These are phyloP conservation scores for Hirudinaria manillensis DNA, from an alignment of 2,888 invertebrate genomes.

Conservation along the genomic window DNA sequence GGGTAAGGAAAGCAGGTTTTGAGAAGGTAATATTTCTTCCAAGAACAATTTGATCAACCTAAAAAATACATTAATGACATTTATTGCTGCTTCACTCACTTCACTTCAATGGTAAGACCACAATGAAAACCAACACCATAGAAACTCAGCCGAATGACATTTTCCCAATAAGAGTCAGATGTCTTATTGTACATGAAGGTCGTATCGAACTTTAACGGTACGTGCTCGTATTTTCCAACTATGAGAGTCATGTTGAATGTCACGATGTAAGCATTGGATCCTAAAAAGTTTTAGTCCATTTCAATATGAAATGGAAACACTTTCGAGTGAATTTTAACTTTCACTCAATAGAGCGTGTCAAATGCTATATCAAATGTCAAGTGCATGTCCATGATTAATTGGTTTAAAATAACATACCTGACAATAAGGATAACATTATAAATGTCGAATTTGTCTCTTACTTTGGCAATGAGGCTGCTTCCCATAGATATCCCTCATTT, in stretches of 20 bases:
- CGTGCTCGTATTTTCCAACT: slow-evolving; percentile 32
- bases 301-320: too few species aligned
- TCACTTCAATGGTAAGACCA: too few species aligned
- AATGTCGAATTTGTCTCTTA: background rate
- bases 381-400: too few species aligned
- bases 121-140: slow-evolving; percentile 31
- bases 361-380: too few species aligned
- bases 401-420: too few species aligned
- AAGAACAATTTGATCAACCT: slow-evolving; percentile 1
- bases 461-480: slow-evolving; percentile 17
- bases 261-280: slow-evolving; percentile 28
- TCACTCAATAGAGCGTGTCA: too few species aligned
- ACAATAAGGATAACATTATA: background rate
- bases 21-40: background rate
- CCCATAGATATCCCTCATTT: slow-evolving; percentile 18
- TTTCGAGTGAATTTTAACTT: too few species aligned
- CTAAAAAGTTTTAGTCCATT: slow-evolving; percentile 12
- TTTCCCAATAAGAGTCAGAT: slow-evolving; percentile 31
- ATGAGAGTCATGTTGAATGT: slow-evolving; percentile 27
- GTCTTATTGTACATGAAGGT: slow-evolving; percentile 27
- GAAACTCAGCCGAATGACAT: slow-evolving; percentile 24
- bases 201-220: slow-evolving; percentile 28
- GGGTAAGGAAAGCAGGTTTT: background rate
- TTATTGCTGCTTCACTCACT: background rate
- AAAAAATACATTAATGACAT: background rate